These are phyloP conservation scores for Micrasema longulum DNA, from an alignment of 1,140 invertebrate species.

Conservation along the genomic window DNA sequence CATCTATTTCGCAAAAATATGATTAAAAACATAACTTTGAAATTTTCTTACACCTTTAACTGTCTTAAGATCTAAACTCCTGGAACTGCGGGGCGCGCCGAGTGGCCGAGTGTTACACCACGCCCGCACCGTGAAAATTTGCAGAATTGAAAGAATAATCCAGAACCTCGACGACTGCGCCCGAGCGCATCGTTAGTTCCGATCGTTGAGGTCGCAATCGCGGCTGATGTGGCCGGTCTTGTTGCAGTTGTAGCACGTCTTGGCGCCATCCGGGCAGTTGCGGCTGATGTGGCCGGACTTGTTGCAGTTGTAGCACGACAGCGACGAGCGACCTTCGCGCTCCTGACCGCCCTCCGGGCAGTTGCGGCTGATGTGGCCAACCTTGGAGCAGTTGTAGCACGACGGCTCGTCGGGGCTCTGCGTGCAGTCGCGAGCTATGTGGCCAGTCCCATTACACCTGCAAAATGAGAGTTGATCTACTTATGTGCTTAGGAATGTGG, in stretches of 20 bases:
- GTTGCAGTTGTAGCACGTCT: conserved; percentile 90
- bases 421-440: conserved; percentile 91
- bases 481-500: no score
- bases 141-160: conserved; percentile 53
- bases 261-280: conserved; percentile 86
- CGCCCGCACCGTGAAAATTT: conserved; percentile 23
- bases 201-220: conserved; percentile 84
- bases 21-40: conserved; percentile 62
- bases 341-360: conserved; percentile 78
- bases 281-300: conserved; percentile 89
- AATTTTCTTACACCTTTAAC: conserved; percentile 56
- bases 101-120: conserved; percentile 23
- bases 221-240: conserved; percentile 91
- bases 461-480: conserved; percentile 58
- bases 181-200: conserved; percentile 67
- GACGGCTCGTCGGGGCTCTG: conserved; percentile 83
- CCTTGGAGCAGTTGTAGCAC: conserved; percentile 91
- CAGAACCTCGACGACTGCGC: conserved; percentile 51
- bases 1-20: conserved; percentile 62
- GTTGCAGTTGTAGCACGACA: conserved; percentile 91
- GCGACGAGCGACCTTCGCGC: conserved; percentile 64
- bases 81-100: conserved; percentile 35
- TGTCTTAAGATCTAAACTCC: conserved; percentile 52
- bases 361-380: conserved; percentile 88
- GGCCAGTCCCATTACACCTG: conserved; percentile 84